These are phyloP conservation scores for Euproctis similis DNA, from an alignment of 2,888 invertebrate species.

Conservation along the genomic window DNA sequence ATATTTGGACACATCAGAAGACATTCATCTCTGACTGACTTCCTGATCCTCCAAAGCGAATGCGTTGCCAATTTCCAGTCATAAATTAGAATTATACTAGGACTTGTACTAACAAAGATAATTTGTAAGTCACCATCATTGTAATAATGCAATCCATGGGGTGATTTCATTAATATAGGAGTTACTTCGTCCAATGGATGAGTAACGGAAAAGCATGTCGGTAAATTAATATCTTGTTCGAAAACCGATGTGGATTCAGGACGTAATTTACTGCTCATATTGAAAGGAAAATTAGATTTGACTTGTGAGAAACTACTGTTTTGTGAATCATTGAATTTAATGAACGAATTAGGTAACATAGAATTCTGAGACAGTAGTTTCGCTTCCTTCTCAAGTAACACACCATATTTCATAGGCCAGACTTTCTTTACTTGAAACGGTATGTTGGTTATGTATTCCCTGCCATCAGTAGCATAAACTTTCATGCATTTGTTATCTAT, in stretches of 20 bases:
- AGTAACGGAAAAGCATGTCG: conserved; percentile 88
- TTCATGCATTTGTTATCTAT: conserved; percentile 85
- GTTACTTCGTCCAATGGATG: conserved; percentile 95
- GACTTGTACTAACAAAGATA: conserved; percentile 84
- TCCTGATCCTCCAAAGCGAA: conserved; percentile 87
- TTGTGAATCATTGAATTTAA: conserved; percentile 55
- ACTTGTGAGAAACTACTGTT: conserved; percentile 53
- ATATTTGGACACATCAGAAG: conserved; percentile 74
- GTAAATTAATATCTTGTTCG: conserved; percentile 76
- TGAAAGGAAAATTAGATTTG: conserved; percentile 37
- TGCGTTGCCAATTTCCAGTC: conserved; percentile 86
- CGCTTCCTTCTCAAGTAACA: conserved; percentile 85
- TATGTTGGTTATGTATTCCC: conserved; percentile 87
- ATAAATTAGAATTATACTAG: conserved; percentile 88
- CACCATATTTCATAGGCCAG: conserved; percentile 90
- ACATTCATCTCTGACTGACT: conserved; percentile 84
- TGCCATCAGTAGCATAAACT: conserved; percentile 86
- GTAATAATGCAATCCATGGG: conserved; percentile 74
- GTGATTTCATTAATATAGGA: conserved; percentile 84
- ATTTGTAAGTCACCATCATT: conserved; percentile 81
- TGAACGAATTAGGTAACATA: conserved; percentile 44
- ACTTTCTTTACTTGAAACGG: conserved; percentile 87
- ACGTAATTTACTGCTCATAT: conserved; percentile 55
- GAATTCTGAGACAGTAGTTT: conserved; percentile 48
- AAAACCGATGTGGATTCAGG: conserved; percentile 52